Conservation (phyloP, 2,888 invertebrate species). For the Tetramorium bicarinatum region DNA sequence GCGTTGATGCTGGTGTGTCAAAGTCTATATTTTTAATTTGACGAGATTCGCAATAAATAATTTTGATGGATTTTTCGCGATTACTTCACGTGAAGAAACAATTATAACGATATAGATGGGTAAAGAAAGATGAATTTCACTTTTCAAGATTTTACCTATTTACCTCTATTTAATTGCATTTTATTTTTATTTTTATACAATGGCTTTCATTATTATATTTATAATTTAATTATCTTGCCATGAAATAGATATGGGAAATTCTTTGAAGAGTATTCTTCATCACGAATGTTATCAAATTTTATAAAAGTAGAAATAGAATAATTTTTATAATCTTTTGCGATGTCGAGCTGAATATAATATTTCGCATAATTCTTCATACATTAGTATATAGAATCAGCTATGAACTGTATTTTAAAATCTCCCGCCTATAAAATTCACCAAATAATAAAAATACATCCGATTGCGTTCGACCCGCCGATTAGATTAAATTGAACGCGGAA, state of each 20-base stretch:
- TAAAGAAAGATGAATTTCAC: not conserved
- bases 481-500: not conserved
- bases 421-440: not conserved
- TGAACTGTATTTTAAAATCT: not conserved
- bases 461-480: not conserved
- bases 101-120: not conserved
- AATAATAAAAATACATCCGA: not conserved
- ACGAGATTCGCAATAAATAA: not conserved
- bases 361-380: not conserved
- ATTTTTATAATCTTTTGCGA: not conserved
- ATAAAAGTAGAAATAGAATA: not conserved
- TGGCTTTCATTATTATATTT: not conserved
- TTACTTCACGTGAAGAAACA: not conserved
- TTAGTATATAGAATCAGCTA: not conserved
- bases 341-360: not conserved
- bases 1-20: not conserved
- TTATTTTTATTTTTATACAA: not conserved
- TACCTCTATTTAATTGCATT: not conserved
- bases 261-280: not conserved
- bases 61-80: not conserved
- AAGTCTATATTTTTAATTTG: not conserved
- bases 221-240: not conserved
- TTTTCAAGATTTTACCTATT: not conserved
- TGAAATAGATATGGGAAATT: not conserved
- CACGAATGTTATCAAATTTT: not conserved